Evolutionary conservation across 1,140 invertebrate species (phyloP), one percentile per base, ranked within the genome.

Genomic region (Aleiodes sp.): DNA sequence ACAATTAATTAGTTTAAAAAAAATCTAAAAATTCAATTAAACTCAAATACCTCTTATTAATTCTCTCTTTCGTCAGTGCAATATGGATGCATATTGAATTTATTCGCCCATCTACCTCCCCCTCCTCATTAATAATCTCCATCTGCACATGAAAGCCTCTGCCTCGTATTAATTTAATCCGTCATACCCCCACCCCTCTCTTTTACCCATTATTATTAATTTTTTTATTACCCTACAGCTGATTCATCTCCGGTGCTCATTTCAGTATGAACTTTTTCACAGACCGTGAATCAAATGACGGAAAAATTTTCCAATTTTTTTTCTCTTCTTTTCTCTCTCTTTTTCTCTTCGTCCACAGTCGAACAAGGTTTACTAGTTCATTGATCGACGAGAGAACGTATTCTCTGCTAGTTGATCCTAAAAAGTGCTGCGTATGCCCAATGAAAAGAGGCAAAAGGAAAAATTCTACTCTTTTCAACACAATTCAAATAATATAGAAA

Each of bases 231-330:
- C 56, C n/a, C n/a, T n/a, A 35, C 31, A 71, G 65, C 67, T 73
- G 73, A 67, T 71, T 70, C 70, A 72, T n/a, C 59, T 16, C 59
- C 33, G n/a, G 56, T 59, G 57, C 28, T 16, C 37, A 52, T 12
- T n/a, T 56, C 19, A 24, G 37, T 33, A 41, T 62, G 68, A 78
- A 78, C 76, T 79, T 78, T 71, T 69, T 37, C 39, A 41, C 21
- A 41, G 59, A 75, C 60, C 61, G 21, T 46, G 35, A 43, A 37
- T 65, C 63, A 77, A n/a, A n/a, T n/a, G n/a, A n/a, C n/a, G n/a
- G n/a, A n/a, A n/a, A n/a, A n/a, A 78, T 76, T 78, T 77, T 79
- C 73, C 75, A 68, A 63, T 72, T 68, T 77, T 75, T 78, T 68
- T 78, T 79, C 75, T 63, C 26, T 78, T 78, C 62, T 43, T 16